Evolutionary conservation across 2,113 vertebrate species (phyloP).

Genomic region (Leptocoma aspasia): DNA sequence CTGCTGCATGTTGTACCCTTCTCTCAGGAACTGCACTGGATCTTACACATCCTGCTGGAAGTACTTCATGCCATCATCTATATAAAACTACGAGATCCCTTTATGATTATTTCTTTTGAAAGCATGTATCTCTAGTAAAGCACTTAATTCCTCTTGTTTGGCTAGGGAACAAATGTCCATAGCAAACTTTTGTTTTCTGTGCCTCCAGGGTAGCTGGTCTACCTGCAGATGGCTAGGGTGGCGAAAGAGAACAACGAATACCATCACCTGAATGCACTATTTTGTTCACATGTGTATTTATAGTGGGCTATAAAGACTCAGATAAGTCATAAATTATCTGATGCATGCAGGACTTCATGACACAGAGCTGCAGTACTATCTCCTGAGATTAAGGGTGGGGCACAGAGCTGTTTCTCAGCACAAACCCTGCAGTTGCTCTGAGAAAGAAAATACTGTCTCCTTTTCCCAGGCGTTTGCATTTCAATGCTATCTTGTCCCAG

Average conservation of each 20-base stretch:
- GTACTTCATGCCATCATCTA: background rate
- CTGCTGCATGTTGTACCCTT: background rate
- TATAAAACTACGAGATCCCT: background rate
- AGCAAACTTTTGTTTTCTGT: background rate
- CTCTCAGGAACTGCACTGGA: background rate
- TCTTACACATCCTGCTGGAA: background rate
- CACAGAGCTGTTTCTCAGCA: background rate
- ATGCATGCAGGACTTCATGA: background rate
- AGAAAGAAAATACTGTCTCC: background rate
- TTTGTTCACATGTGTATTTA: background rate
- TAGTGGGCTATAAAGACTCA: background rate
- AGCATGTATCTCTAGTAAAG: background rate
- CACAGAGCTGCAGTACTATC: background rate
- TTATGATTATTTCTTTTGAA: background rate
- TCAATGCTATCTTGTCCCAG: constrained; percentile 11
- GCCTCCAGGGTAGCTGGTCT: background rate
- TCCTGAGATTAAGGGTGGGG: background rate
- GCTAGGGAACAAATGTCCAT: background rate
- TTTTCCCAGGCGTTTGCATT: background rate
- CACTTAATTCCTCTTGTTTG: background rate
- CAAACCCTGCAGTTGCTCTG: background rate
- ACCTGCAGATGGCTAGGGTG: background rate
- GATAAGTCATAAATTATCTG: background rate
- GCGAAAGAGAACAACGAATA: background rate
- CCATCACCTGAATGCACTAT: background rate